phyloP scores from a whole-genome alignment of 2,113 vertebrate species.

The Vulpes vulpes region DNA sequence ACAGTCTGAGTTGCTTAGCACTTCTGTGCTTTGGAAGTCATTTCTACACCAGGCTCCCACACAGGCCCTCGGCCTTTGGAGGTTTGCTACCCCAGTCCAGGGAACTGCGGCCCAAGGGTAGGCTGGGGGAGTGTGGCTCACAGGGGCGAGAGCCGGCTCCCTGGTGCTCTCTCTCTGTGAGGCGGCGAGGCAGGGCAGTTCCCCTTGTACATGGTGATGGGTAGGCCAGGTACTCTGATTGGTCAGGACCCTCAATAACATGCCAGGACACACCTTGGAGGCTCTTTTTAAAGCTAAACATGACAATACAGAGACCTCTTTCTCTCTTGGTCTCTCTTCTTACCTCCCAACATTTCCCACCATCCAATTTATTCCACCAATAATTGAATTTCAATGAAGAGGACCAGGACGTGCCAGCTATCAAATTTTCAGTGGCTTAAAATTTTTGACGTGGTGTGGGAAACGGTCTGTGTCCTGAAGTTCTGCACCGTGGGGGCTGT shows the following conservation, averaged over 20 bases:
- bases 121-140: background rate
- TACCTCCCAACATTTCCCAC: background rate
- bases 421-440: slow-evolving; percentile 35
- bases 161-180: background rate
- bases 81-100: background rate
- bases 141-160: background rate
- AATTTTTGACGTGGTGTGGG: slow-evolving; percentile 40
- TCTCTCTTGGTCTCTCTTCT: background rate
- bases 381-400: slow-evolving; percentile 36
- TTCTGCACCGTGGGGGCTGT: background rate
- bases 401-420: background rate
- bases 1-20: background rate
- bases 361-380: background rate
- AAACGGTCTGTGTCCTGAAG: slow-evolving; percentile 40
- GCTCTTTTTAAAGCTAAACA: slow-evolving; percentile 25
- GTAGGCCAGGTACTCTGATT: background rate
- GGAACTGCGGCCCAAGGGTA: background rate
- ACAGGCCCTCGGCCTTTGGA: background rate
- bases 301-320: background rate
- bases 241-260: background rate
- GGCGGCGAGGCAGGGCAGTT: background rate
- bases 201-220: background rate
- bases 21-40: background rate
- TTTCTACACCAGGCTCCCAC: background rate
- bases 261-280: background rate